Evolutionary conservation across 2,888 invertebrate genomes (phyloP), one percentile per base, ranked within the genome.

Genomic region (Luffia ferchaultella): DNA sequence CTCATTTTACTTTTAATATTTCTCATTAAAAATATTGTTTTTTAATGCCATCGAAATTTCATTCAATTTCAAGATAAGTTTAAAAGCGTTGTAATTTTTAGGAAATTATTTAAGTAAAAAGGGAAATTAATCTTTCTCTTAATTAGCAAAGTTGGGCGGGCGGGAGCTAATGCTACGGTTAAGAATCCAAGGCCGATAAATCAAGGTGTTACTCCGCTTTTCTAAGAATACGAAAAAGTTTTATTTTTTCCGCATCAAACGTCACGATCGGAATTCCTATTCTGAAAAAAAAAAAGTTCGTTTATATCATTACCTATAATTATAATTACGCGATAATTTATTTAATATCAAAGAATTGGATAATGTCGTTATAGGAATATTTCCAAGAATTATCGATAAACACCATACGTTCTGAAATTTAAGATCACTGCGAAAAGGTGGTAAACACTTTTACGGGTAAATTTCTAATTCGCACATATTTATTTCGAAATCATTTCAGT

Each of bases 121-220:
- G 67, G 74, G 75, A 78, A 75, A 80, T 80, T 77, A 77, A 79
- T 80, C 79, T 79, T 79, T 78, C 67, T 71, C 76, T 77, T 80
- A 80, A 79, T 80, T 80, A 79, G 78, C 60, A 76, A 80, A 80
- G 76, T 79, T 79, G 64, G 73, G 67, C 64, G 62, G 73, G 67
- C 64, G 62, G 50, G 16, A 43, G 45, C 16, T 15, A 20, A 68
- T 63, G 68, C 62, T 63, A 64, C 65, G 68, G 61, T 61, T 65
- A 67, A 64, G 68, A 68, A 75, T 76, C 71, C 76, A 74, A 71
- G 74, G 70, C 66, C 68, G 61, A 79, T 79, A 78, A 80, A 79
- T 80, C 78, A 78, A 77, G 79, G 78, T 78, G 74, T 67, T 72
- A 59, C 67, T 68, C 62, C 61, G 63, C 57, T 71, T 5, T 43